These are phyloP conservation scores for Atrina japonica DNA, from an alignment of 2,888 invertebrate genomes.

Conservation along the genomic window DNA sequence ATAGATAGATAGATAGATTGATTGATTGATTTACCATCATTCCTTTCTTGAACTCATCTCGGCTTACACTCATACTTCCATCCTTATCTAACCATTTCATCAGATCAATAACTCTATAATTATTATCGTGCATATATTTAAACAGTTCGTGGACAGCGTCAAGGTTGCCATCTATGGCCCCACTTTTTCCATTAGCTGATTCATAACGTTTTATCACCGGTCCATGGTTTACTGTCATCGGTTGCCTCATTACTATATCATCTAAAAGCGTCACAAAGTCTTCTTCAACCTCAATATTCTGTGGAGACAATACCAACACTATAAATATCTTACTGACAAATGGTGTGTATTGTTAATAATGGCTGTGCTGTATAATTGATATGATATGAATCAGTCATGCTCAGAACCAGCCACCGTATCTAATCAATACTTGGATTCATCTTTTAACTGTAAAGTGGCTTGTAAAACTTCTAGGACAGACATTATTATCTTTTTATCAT, in stretches of 20 bases:
- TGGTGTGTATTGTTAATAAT: too few species aligned
- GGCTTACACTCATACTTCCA: constrained; percentile 64
- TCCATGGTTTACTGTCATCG: constrained; percentile 57
- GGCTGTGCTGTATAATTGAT: too few species aligned
- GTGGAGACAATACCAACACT: too few species aligned
- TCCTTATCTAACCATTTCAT: constrained; percentile 70
- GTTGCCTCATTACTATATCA: constrained; percentile 53
- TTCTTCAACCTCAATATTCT: constrained; percentile 67
- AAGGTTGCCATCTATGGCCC: constrained; percentile 53
- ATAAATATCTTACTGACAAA: too few species aligned
- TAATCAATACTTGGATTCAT: background rate
- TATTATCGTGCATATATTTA: constrained; percentile 68
- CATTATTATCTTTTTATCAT: too few species aligned
- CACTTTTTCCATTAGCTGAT: constrained; percentile 44
- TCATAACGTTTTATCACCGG: constrained; percentile 56
- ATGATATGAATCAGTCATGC: too few species aligned
- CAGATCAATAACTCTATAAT: constrained; percentile 70
- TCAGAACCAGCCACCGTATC: too few species aligned
- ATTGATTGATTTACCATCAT: constrained; percentile 66
- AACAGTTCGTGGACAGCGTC: constrained; percentile 66
- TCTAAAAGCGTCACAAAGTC: constrained; percentile 60
- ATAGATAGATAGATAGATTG: too few species aligned
- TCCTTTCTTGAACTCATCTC: constrained; percentile 67
- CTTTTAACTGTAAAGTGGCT: background rate
- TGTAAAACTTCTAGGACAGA: too few species aligned